Evolutionary conservation across 2,797 vertebrate species (phyloP), one percentile per base, ranked within the genome.

Genomic region (Gymnodraco acuticeps): DNA sequence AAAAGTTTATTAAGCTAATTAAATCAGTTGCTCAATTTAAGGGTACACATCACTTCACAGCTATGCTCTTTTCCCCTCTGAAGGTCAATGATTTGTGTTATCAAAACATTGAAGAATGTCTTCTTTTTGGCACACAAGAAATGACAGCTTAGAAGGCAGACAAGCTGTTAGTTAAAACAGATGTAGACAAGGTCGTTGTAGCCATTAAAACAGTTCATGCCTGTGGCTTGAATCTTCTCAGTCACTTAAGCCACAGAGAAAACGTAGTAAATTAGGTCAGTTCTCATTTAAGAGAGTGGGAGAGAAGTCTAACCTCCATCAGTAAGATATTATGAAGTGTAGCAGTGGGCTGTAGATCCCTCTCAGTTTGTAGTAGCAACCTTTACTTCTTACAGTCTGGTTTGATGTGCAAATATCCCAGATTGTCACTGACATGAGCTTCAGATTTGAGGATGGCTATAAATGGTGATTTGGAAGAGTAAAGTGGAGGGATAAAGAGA

Each of bases 401-500:
- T 27, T 5, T 7, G 43, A 54, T 63, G 64, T 47, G 20, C 17
- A 67, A 8, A 38, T 27, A 50, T 46, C 23, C 6, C 48, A 8
- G 41, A 56, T 58, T 51, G 46, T 70, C 46, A 11, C 47, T 43
- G 0, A 0, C 41, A 15, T 23, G 19, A 66, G 38, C 70, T 46
- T 61, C 7, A 27, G 33, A 5, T 20, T 33, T 15, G 11, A 38
- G 19, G 15, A 64, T 14, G 63, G 60, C 78, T 80, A 54, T 75
- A 73, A 71, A 78, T 42, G 77, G 74, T 52, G 42, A 71, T 60
- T 71, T 51, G 51, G 56, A 60, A 54, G 66, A 51, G 47, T 10
- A 38, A 48, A 16, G 31, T 42, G 50, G 33, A 38, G 38, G 64
- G 11, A 70, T n/a, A 53, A 47, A 45, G 41, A 38, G 54, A 56